phyloP scores from a whole-genome alignment of 2,797 vertebrate species.

The Phaenicophaeus curvirostris region DNA sequence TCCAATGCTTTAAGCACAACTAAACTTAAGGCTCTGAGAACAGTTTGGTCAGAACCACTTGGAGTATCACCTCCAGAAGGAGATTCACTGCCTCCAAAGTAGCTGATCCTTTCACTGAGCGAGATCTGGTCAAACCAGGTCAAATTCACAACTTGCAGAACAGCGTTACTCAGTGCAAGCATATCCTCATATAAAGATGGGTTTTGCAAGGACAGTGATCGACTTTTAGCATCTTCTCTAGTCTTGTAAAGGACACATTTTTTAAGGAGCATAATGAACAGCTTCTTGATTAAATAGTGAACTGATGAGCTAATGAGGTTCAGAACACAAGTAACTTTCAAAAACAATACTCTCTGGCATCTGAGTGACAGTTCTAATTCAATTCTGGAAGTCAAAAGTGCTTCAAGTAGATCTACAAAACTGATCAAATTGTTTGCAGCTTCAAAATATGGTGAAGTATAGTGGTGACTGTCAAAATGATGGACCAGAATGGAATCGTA shows the following conservation, averaged over 20 bases:
- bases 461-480: conserved; percentile 38
- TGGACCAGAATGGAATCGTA: conserved; percentile 72
- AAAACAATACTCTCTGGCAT: conserved; percentile 79
- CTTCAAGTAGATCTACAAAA: conserved; percentile 86
- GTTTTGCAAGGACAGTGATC: not conserved
- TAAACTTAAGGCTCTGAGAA: conserved; percentile 85
- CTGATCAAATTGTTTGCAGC: conserved; percentile 69
- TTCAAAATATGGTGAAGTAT: not conserved
- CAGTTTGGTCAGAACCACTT: conserved; percentile 76
- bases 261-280: conserved; percentile 85
- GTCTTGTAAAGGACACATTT: conserved; percentile 80
- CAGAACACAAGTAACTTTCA: conserved; percentile 74
- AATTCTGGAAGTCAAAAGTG: conserved; percentile 77
- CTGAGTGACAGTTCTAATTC: conserved; percentile 31
- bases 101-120: conserved; percentile 63
- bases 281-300: conserved; percentile 82
- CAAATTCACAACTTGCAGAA: conserved; percentile 75
- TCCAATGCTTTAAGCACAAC: conserved; percentile 88
- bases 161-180: conserved; percentile 66
- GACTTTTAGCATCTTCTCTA: conserved; percentile 82
- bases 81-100: conserved; percentile 80
- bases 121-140: conserved; percentile 79
- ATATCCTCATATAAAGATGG: conserved; percentile 65
- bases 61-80: not conserved
- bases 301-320: conserved; percentile 53